phyloP scores from a whole-genome alignment of 2,888 invertebrate species.

The Anodontia alba region DNA sequence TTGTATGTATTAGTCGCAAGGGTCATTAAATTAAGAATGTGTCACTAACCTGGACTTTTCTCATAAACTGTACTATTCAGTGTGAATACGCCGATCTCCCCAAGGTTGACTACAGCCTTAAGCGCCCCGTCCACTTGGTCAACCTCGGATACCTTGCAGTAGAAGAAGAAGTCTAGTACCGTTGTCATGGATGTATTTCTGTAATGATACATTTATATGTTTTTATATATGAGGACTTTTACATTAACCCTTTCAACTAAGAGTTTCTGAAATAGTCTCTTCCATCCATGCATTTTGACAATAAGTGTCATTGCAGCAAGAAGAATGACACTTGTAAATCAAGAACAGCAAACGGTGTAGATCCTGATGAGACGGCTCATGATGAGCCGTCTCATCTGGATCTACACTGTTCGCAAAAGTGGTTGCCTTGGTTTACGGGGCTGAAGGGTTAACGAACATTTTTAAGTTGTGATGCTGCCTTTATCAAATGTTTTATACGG shows the following conservation, averaged over 20 bases:
- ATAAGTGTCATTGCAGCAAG: too few species aligned
- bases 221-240: not conserved
- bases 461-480: too few species aligned
- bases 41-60: slow-evolving; percentile 60
- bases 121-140: slow-evolving; percentile 36
- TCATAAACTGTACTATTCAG: slow-evolving; percentile 29
- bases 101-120: slow-evolving; percentile 25
- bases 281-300: not conserved
- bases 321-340: too few species aligned
- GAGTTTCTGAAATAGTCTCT: slow-evolving; percentile 16
- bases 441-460: too few species aligned
- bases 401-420: too few species aligned
- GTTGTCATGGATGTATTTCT: slow-evolving; percentile 31
- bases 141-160: slow-evolving; percentile 59
- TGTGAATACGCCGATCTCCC: slow-evolving; percentile 22
- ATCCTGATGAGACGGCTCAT: too few species aligned
- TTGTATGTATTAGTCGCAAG: too few species aligned
- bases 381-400: too few species aligned
- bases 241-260: slow-evolving; percentile 41
- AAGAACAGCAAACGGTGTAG: too few species aligned
- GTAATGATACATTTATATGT: not conserved
- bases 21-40: too few species aligned
- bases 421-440: too few species aligned
- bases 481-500: too few species aligned
- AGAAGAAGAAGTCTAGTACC: slow-evolving; percentile 58